Conservation (phyloP, 2,113 vertebrate genomes). For the Xerus inauris region DNA sequence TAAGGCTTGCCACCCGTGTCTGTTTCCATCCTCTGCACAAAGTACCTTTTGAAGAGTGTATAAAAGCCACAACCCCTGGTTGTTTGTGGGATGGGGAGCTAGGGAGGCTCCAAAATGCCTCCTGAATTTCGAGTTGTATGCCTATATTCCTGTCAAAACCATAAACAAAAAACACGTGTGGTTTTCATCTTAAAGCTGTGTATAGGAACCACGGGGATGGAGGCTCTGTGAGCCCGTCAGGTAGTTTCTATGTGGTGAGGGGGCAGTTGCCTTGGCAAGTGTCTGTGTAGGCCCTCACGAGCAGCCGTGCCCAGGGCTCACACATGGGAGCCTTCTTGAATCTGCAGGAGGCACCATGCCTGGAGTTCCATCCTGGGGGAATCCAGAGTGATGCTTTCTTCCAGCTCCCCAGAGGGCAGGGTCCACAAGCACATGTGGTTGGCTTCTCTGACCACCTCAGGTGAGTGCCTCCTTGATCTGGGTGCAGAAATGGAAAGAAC, state of each 20-base stretch:
- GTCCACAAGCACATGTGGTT: no score
- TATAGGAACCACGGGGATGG: not conserved
- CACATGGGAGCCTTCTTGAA: no score
- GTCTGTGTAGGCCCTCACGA: not conserved
- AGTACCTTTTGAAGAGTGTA: not conserved
- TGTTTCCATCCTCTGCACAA: rapidly evolving
- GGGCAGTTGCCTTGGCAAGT: no score
- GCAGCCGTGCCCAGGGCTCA: not conserved
- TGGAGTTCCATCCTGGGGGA: not conserved
- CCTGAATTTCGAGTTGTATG: not conserved
- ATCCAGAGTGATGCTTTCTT: not conserved
- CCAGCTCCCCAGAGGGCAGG: not conserved
- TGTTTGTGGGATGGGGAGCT: not conserved
- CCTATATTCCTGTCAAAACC: not conserved
- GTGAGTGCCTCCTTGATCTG: not conserved
- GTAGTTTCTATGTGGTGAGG: not conserved
- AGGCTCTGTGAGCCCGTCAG: no score
- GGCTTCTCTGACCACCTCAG: not conserved
- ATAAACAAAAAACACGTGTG: not conserved
- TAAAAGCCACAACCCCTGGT: not conserved
- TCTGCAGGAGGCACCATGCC: not conserved
- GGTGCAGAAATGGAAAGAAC: not conserved
- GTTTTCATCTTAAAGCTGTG: not conserved
- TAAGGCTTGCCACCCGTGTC: rapidly evolving
- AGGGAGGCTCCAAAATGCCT: not conserved